Evolutionary conservation across 2,113 vertebrate genomes (phyloP).

Genomic region (Chionis minor): DNA sequence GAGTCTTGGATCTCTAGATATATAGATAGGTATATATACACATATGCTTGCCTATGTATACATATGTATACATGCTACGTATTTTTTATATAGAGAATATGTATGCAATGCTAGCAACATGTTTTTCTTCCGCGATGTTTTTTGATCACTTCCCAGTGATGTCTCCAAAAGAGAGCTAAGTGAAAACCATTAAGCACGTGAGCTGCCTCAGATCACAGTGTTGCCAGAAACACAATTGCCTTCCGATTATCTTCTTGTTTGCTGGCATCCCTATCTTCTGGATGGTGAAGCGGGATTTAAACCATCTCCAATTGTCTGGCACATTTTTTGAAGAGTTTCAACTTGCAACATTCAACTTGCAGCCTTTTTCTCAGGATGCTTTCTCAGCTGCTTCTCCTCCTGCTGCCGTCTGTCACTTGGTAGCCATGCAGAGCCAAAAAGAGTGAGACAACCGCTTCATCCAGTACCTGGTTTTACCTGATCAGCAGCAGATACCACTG

Average conservation of each 20-base stretch:
- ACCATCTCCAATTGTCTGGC: background rate
- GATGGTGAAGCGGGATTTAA: background rate
- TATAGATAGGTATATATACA: background rate
- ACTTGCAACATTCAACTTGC: background rate
- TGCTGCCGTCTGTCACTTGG: background rate
- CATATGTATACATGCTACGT: background rate
- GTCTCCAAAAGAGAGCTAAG: background rate
- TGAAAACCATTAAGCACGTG: background rate
- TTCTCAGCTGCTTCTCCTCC: background rate
- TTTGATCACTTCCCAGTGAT: background rate
- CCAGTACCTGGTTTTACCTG: background rate
- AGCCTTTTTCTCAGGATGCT: background rate
- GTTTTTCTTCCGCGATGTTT: background rate
- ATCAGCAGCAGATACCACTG: background rate
- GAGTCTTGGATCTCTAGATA: background rate
- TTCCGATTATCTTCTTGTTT: background rate
- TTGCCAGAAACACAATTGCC: background rate
- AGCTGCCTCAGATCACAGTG: background rate
- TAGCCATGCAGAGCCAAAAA: background rate
- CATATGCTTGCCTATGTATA: background rate
- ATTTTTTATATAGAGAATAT: background rate
- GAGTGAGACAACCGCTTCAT: rapidly evolving
- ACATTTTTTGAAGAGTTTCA: background rate
- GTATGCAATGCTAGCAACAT: background rate
- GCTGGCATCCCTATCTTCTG: background rate